Base-by-base conservation (phyloP, 2,888 invertebrate species). In the Scaptomyza flava region DNA sequence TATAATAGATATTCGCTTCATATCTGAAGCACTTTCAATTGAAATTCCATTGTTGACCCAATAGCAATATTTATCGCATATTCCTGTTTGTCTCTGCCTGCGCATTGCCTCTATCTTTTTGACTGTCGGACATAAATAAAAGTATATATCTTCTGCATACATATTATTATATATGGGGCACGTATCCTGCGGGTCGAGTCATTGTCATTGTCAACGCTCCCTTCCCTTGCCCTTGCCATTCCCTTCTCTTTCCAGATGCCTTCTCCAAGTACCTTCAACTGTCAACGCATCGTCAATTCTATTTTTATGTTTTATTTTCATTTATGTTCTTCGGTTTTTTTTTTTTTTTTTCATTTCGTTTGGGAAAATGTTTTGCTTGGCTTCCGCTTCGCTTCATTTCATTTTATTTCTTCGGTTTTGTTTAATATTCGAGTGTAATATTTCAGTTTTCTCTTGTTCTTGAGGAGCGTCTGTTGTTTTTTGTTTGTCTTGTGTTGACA, bases 281-380 rank as follows among this genome's bases (percentile, higher is more conserved):
- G 89, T 85, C 84, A 85, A 73, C 88, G 89, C 89, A 73, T 85
- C 72, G 86, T 85, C 84, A 89, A 75, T 87, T 89, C 89, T 81
- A 85, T 89, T 85, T 89, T 81, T 89, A 85, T 87, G 85, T 86
- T 87, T 84, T 88, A 87, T 82, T 86, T 87, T 76, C 68, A 70
- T 87, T 72, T 72, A 71, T 73, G 68, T 77, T 67, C 17, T 31
- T 61, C 56, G 50, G 47, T 53, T 61, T 54, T 36, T 43, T 53
- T 42, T 1, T 36, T 48, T n/a, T n/a, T n/a, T n/a, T n/a, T n/a
- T 59, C 50, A 48, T 46, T 23, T 38, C 14, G 34, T 27, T 48
- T 48, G 31, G 64, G 54, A 41, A 58, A 48, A 56, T 71, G 52
- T 67, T 59, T 64, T 68, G 62, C 81, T 81, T 79, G 64, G 87